These are phyloP conservation scores for Acrocephalus kingi DNA, from an alignment of 2,113 vertebrate genomes.

Conservation along the genomic window DNA sequence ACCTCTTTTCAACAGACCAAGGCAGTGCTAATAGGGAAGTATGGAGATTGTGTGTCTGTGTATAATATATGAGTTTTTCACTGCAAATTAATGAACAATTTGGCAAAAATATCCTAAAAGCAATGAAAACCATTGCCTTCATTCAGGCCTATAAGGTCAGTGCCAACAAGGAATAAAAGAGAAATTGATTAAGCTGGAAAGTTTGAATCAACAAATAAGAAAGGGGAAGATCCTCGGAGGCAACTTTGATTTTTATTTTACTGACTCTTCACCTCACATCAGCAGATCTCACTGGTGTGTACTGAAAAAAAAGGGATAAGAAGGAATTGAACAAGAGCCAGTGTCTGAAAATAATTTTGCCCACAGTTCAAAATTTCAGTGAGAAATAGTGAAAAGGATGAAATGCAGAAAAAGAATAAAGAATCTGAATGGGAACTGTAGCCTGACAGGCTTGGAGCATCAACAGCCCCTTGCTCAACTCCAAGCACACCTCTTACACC, in stretches of 20 bases:
- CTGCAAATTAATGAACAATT: neutral
- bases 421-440: neutral
- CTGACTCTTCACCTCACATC: neutral
- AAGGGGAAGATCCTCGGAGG: neutral
- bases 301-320: neutral
- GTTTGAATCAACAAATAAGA: neutral
- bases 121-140: neutral
- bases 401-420: neutral
- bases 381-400: neutral
- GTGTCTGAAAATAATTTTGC: neutral
- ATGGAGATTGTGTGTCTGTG: fast-evolving
- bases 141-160: neutral
- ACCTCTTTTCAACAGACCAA: neutral
- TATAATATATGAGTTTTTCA: neutral
- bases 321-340: neutral
- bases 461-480: neutral
- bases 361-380: neutral
- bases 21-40: neutral
- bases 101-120: neutral
- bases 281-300: neutral
- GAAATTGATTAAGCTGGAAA: neutral
- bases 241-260: constrained; percentile 1
- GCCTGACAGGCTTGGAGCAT: neutral
- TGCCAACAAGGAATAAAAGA: neutral
- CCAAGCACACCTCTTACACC: neutral